Base-by-base conservation (phyloP, 2,113 vertebrate genomes). In the Arenaria interpres region DNA sequence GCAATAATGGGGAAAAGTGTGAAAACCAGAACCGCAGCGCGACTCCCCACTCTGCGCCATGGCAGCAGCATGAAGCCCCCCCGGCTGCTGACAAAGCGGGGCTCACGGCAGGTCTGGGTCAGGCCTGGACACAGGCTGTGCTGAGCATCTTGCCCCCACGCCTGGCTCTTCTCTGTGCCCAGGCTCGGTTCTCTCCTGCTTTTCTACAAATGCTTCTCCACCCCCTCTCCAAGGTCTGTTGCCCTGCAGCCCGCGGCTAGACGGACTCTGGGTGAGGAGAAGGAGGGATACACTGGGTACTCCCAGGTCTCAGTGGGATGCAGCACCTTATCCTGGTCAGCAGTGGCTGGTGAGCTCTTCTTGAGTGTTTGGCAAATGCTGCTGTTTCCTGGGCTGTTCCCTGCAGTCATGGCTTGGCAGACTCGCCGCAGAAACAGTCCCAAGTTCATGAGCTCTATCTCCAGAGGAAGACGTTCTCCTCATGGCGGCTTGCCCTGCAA, bases 311-410 rank as follows among this genome's bases (percentile, higher is more conserved):
- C 66, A 14, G 50, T 1, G 14, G 73, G 76, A 68, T 37, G 53
- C 37, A 63, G 50, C 6, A 0, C 48, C 7, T 48, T 10, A 6
- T 45, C n/a, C 62, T 6, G 16, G 32, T 6, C 11, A 1, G 68
- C 50, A 41, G 45, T 0, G 8, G 30, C 54, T 11, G 74, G 7
- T 21, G 78, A 68, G 66, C 39, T 67, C 27, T 51, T 25, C 80
- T 23, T 5, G 1, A 39, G 25, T 15, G 60, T 4, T 3, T 23
- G 43, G 39, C 1, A 4, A 76, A 23, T 0, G 3, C 33, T 0
- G 27, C 30, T 17, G 24, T 3, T 59, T 16, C 59, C 69, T 33
- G 9, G 48, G 51, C 66, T 72, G 59, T 7, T 77, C 45, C 60
- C 24, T 17, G 85, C 22, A 48, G 30, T 2, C 8, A 6, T 0